phyloP scores from a whole-genome alignment of 2,113 vertebrate genomes.

The Natator depressus region DNA sequence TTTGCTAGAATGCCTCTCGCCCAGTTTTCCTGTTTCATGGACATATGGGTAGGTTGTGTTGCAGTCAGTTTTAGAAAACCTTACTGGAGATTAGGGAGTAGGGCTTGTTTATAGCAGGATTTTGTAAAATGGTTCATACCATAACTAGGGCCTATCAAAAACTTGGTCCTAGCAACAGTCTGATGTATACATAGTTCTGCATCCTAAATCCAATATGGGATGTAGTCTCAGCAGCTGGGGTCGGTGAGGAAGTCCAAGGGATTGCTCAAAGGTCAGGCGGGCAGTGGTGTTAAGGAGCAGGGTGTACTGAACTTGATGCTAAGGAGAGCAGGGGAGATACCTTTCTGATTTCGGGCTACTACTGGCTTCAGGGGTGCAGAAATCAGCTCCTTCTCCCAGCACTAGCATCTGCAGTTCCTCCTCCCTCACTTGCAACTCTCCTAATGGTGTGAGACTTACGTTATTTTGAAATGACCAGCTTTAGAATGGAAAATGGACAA shows the following conservation, averaged over 20 bases:
- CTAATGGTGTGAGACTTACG: background rate
- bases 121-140: background rate
- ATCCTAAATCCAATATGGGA: background rate
- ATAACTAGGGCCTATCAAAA: background rate
- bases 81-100: background rate
- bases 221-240: background rate
- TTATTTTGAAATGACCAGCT: background rate
- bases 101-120: background rate
- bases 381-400: background rate
- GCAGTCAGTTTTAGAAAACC: background rate
- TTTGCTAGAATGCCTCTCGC: background rate
- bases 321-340: background rate
- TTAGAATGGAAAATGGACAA: background rate
- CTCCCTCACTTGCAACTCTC: background rate
- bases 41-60: background rate
- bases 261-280: background rate
- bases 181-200: background rate
- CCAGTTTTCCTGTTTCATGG: background rate
- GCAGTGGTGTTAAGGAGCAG: background rate
- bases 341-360: background rate
- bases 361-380: background rate
- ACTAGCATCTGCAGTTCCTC: background rate
- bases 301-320: background rate
- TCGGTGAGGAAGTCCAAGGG: background rate
- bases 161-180: background rate